Evolutionary conservation across 2,113 vertebrate species (phyloP).

Genomic region (Lamprotornis superbus): DNA sequence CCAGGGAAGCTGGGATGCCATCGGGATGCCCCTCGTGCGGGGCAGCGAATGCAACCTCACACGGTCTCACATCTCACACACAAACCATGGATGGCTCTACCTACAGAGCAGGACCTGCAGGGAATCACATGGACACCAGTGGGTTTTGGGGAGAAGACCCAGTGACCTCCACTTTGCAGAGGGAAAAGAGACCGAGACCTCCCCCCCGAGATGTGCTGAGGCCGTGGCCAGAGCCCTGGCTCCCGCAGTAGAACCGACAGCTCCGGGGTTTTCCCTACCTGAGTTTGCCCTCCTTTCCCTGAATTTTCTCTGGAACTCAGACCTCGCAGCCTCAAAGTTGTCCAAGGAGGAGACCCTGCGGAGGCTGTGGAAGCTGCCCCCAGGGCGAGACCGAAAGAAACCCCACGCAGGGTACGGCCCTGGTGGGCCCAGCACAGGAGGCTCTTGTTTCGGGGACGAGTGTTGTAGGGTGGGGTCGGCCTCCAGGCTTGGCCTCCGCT

Average conservation of each 20-base stretch:
- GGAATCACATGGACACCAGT: background rate
- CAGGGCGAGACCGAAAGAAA: constrained; percentile 60
- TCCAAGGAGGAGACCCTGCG: constrained; percentile 86
- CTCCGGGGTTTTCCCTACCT: constrained; percentile 72
- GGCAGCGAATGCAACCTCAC: background rate
- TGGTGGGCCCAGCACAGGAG: constrained; percentile 69
- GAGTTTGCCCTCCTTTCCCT: constrained; percentile 73
- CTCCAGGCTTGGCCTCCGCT: constrained; percentile 63
- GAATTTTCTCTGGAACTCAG: constrained; percentile 77
- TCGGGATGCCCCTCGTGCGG: rapidly evolving
- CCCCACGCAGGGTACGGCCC: constrained; percentile 62
- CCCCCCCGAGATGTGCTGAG: background rate
- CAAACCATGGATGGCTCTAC: background rate
- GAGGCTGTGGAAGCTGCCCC: constrained; percentile 78
- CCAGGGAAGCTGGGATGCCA: background rate
- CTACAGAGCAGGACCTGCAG: background rate
- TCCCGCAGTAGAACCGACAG: constrained; percentile 4
- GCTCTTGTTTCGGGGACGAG: constrained; percentile 60
- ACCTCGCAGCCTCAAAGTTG: constrained; percentile 81
- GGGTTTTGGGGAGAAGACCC: background rate
- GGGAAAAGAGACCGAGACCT: background rate
- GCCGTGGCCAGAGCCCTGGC: background rate
- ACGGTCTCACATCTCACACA: background rate
- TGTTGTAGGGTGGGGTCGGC: constrained; percentile 39
- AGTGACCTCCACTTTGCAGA: background rate